Percentiles rank a stretch among this genome's conserved stretches.
phyloP scores from a whole-genome alignment of 2,888 invertebrate species.

The Hydriomena furcata region DNA sequence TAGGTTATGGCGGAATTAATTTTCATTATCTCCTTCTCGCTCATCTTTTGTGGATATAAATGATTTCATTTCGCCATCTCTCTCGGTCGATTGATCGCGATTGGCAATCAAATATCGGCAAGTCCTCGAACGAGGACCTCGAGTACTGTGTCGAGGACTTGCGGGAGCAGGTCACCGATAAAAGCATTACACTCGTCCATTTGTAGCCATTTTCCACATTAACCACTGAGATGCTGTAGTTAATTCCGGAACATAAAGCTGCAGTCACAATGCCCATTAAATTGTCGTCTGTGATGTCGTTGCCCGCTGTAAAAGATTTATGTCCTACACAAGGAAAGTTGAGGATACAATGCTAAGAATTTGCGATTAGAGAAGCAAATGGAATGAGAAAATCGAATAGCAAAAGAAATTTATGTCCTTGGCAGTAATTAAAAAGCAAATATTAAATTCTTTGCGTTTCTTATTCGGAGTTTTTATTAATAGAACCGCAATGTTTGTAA shows the following conservation, averaged over 20 bases:
- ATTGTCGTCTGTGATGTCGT: constrained; percentile 43
- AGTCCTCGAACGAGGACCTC: no score
- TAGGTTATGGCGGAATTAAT: no score
- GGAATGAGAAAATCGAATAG: constrained; percentile 26
- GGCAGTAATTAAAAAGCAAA: constrained; percentile 21
- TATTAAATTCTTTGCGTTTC: constrained; percentile 1
- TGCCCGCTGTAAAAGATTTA: constrained; percentile 44
- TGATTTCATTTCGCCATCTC: no score
- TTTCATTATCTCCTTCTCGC: no score
- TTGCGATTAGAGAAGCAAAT: constrained; percentile 26
- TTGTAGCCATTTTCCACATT: constrained; percentile 28
- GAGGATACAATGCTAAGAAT: constrained; percentile 25
- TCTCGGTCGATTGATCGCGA: neutral
- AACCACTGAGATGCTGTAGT: constrained; percentile 37
- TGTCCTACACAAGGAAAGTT: constrained; percentile 27
- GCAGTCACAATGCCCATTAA: constrained; percentile 41
- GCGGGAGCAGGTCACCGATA: constrained; percentile 1
- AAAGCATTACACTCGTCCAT: constrained; percentile 19
- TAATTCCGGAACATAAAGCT: constrained; percentile 46
- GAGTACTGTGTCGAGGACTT: no score
- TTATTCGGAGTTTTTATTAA: neutral
- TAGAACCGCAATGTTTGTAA: no score
- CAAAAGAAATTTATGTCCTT: constrained; percentile 29
- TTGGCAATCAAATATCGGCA: neutral
- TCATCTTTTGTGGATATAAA: no score